phyloP scores from a whole-genome alignment of 2,113 vertebrate genomes.

The Toxotes jaculatrix region DNA sequence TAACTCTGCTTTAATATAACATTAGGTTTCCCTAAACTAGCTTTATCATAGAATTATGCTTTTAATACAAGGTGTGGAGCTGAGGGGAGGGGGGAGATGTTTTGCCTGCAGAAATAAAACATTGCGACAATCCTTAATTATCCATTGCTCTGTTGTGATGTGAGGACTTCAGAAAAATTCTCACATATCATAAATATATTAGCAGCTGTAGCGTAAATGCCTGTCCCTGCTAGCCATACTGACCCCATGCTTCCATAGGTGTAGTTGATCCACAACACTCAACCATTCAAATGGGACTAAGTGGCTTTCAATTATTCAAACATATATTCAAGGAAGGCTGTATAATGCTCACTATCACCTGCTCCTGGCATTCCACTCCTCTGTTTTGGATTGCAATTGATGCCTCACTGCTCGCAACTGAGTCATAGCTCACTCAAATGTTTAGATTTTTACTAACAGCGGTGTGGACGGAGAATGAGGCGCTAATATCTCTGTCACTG shows the following conservation, averaged over 20 bases:
- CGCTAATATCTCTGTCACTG: slow-evolving; percentile 29
- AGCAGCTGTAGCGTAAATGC: slow-evolving; percentile 49
- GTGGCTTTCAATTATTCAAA: slow-evolving; percentile 79
- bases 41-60: slow-evolving; percentile 83
- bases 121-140: slow-evolving; percentile 79
- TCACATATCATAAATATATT: slow-evolving; percentile 75
- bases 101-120: slow-evolving; percentile 81
- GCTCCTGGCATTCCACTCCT: slow-evolving; percentile 32
- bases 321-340: slow-evolving; percentile 63
- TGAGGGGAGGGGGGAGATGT: slow-evolving; percentile 52
- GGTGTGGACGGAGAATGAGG: background rate
- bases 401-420: slow-evolving; percentile 25
- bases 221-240: slow-evolving; percentile 60
- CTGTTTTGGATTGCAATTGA: slow-evolving; percentile 34
- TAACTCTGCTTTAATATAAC: slow-evolving; percentile 85
- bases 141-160: slow-evolving; percentile 61
- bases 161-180: slow-evolving; percentile 50
- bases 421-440: slow-evolving; percentile 29
- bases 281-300: slow-evolving; percentile 77
- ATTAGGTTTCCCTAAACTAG: slow-evolving; percentile 85
- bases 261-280: slow-evolving; percentile 76
- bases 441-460: slow-evolving; percentile 38
- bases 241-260: slow-evolving; percentile 68
- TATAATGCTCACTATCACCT: slow-evolving; percentile 62
- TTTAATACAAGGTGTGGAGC: slow-evolving; percentile 80